These are phyloP conservation scores for Falcunculus frontatus DNA, from an alignment of 2,113 vertebrate species.

Conservation along the genomic window DNA sequence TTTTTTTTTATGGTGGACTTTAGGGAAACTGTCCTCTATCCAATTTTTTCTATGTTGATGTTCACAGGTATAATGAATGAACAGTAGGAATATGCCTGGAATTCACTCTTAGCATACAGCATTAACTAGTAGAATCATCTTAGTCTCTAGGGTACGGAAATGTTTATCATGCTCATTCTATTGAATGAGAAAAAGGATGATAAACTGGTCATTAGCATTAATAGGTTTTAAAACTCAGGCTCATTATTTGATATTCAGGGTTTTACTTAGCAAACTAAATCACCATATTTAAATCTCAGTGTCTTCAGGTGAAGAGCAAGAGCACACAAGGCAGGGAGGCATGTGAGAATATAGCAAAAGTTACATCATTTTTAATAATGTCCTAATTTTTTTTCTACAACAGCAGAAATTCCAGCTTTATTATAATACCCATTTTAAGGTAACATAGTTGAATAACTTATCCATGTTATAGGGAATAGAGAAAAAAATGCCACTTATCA, in stretches of 20 bases:
- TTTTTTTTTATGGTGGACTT: neutral
- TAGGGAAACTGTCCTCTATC: neutral
- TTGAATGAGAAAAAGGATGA: neutral
- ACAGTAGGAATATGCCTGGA: neutral
- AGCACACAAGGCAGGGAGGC: accelerated
- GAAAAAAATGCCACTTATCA: neutral
- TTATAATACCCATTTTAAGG: neutral
- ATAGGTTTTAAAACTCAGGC: neutral
- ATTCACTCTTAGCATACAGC: neutral
- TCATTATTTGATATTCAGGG: neutral
- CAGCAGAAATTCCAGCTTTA: neutral
- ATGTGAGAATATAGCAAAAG: neutral
- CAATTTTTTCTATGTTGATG: neutral
- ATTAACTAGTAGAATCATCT: neutral
- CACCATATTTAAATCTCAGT: neutral
- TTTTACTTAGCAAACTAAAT: neutral
- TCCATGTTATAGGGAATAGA: neutral
- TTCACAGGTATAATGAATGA: neutral
- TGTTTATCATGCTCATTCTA: neutral
- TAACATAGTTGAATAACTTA: neutral
- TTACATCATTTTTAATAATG: neutral
- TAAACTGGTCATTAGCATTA: neutral
- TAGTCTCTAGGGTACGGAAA: neutral
- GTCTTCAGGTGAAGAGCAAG: neutral
- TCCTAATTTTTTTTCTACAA: neutral